phyloP scores from a whole-genome alignment of 1,140 invertebrate genomes.

The Palaemon carinicauda region DNA sequence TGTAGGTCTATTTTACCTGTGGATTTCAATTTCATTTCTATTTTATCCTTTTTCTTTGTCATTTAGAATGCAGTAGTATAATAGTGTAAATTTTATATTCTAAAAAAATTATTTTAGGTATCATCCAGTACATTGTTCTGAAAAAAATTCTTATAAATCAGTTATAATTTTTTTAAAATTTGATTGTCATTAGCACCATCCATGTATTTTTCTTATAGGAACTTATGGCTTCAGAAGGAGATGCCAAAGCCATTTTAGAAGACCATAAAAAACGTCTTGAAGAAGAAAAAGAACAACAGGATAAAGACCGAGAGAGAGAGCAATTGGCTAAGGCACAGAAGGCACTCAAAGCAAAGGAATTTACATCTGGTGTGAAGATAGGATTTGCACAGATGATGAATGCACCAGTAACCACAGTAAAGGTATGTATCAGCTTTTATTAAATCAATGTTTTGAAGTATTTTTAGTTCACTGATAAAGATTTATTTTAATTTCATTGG shows the following conservation, averaged over 20 bases:
- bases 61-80: no score
- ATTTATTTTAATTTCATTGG: no score
- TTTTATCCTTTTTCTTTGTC: no score
- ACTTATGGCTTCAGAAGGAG: conserved; percentile 88
- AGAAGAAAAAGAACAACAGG: conserved; percentile 74
- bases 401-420: conserved; percentile 33
- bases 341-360: conserved; percentile 65
- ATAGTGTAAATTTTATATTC: no score
- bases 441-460: no score
- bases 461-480: no score
- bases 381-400: conserved; percentile 63
- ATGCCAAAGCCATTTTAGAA: conserved; percentile 87
- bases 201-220: conserved; percentile 64
- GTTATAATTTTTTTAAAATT: no score
- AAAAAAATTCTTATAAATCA: no score
- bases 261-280: conserved; percentile 74
- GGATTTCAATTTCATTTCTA: no score
- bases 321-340: conserved; percentile 56
- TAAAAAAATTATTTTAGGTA: no score
- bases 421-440: conserved; percentile 24
- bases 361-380: conserved; percentile 84
- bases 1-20: no score
- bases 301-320: conserved; percentile 63
- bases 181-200: neutral
- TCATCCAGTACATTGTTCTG: no score